These are phyloP conservation scores for Pterostichus madidus DNA, from an alignment of 2,888 invertebrate genomes.

Conservation along the genomic window DNA sequence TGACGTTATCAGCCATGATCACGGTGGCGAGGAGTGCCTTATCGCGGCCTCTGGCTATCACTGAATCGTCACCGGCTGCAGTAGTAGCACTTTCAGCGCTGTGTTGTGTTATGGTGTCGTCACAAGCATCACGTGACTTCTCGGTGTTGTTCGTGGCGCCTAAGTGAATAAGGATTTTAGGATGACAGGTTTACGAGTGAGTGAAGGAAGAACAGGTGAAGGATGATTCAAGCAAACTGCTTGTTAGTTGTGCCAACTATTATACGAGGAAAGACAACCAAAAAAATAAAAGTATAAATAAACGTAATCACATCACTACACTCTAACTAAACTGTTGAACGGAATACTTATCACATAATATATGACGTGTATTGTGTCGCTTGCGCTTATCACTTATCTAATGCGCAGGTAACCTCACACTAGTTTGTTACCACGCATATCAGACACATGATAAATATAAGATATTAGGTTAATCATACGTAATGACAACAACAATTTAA, in stretches of 20 bases:
- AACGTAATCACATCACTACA: slow-evolving; percentile 26
- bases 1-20: slow-evolving; percentile 69
- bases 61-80: slow-evolving; percentile 63
- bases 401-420: slow-evolving; percentile 25
- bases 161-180: slow-evolving; percentile 64
- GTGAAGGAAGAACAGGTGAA: slow-evolving; percentile 40
- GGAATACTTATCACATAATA: slow-evolving; percentile 6
- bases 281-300: slow-evolving; percentile 3
- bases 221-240: slow-evolving; percentile 49
- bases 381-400: slow-evolving; percentile 2
- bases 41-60: slow-evolving; percentile 65
- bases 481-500: slow-evolving; percentile 55
- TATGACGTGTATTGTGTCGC: slow-evolving; percentile 31
- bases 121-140: slow-evolving; percentile 55
- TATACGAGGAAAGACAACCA: slow-evolving; percentile 24
- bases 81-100: slow-evolving; percentile 65
- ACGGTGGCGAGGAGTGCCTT: slow-evolving; percentile 51
- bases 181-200: slow-evolving; percentile 61
- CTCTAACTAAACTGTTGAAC: not conserved
- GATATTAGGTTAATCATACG: slow-evolving; percentile 41
- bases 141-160: slow-evolving; percentile 59
- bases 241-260: slow-evolving; percentile 60
- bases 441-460: slow-evolving; percentile 40
- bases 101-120: slow-evolving; percentile 46
- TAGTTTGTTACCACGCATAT: slow-evolving; percentile 11